phyloP scores from a whole-genome alignment of 1,140 invertebrate species.

The Sarcophaga bullata region DNA sequence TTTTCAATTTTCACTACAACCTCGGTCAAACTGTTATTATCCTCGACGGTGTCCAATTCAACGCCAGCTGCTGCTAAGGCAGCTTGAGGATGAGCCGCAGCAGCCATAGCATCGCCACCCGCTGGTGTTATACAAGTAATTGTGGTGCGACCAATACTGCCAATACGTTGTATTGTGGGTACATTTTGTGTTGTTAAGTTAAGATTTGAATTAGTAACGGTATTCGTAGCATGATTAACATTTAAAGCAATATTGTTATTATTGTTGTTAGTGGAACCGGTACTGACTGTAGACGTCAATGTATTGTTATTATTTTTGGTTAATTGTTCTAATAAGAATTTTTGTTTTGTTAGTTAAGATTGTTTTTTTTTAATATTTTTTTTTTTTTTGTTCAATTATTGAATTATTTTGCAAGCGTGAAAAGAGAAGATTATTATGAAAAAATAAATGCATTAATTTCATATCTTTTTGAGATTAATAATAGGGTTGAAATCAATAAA shows the following conservation, averaged over 20 bases:
- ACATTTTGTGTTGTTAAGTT: background rate
- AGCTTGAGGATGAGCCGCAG: slow-evolving; percentile 50
- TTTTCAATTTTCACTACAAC: slow-evolving; percentile 64
- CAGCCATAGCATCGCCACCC: slow-evolving; percentile 8
- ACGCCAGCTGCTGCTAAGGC: slow-evolving; percentile 60
- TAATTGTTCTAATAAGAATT: slow-evolving; percentile 25
- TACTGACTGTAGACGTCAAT: background rate
- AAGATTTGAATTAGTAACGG: slow-evolving; percentile 25
- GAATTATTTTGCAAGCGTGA: background rate
- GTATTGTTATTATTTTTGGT: slow-evolving; percentile 36
- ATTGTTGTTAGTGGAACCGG: slow-evolving; percentile 22
- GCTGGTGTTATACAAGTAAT: slow-evolving; percentile 59
- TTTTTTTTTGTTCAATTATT: background rate
- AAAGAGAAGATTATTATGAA: slow-evolving; percentile 21
- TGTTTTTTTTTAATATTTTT: background rate
- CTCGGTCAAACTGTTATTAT: slow-evolving; percentile 61
- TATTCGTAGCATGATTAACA: slow-evolving; percentile 20
- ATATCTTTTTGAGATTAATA: no score
- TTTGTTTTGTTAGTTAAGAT: background rate
- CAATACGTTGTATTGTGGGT: slow-evolving; percentile 56
- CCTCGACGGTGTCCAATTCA: slow-evolving; percentile 60
- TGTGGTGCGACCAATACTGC: slow-evolving; percentile 62
- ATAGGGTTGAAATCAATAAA: no score
- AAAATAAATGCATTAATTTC: no score
- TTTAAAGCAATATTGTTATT: slow-evolving; percentile 42